These are phyloP conservation scores for Dipodomys ordii DNA, from an alignment of 2,113 vertebrate genomes.

Conservation along the genomic window DNA sequence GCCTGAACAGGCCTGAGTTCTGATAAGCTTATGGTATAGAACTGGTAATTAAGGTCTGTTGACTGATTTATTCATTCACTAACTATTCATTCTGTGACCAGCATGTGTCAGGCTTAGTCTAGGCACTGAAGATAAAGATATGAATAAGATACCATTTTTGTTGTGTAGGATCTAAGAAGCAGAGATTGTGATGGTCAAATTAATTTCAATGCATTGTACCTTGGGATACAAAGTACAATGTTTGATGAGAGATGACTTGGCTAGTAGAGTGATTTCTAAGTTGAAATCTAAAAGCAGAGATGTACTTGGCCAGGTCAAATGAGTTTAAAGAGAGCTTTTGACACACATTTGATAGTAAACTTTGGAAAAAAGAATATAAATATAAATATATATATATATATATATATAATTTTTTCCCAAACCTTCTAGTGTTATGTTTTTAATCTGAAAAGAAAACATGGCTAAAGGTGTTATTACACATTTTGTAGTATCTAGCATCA, in stretches of 20 bases:
- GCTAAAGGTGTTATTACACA: neutral
- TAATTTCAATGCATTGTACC: neutral
- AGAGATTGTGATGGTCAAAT: neutral
- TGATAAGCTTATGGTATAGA: neutral
- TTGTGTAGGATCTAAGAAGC: neutral
- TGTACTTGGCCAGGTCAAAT: neutral
- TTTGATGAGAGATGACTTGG: neutral
- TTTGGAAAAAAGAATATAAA: neutral
- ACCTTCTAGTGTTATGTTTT: neutral
- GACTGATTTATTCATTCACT: slow-evolving; percentile 9
- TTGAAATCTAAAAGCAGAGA: neutral
- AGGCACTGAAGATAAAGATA: neutral
- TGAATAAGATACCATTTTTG: neutral
- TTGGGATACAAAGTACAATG: neutral
- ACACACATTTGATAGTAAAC: neutral
- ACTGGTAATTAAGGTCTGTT: slow-evolving; percentile 14
- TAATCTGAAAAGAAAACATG: slow-evolving; percentile 1
- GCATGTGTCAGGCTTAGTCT: neutral
- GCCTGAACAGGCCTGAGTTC: neutral
- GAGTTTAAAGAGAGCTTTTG: neutral
- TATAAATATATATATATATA: no score
- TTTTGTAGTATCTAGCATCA: neutral
- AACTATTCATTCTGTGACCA: slow-evolving; percentile 7
- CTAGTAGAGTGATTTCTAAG: neutral
- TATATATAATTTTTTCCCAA: neutral